Evolutionary conservation across 2,113 vertebrate species (phyloP).

Genomic region (Chionomys nivalis): DNA sequence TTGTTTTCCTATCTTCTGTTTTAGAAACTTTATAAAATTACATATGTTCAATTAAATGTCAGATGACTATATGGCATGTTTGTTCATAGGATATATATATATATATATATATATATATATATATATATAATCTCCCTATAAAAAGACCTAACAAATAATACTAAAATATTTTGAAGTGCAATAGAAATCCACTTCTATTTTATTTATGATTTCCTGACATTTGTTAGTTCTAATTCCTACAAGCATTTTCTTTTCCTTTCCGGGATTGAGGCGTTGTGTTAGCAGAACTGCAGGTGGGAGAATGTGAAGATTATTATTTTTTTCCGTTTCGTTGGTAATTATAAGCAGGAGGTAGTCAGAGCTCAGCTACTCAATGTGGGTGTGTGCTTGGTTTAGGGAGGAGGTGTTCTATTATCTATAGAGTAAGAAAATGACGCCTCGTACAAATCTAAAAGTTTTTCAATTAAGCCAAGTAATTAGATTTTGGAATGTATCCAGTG

Average conservation of each 20-base stretch:
- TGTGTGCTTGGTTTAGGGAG: slow-evolving; percentile 47
- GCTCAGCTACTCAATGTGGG: slow-evolving; percentile 62
- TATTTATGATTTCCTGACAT: slow-evolving; percentile 59
- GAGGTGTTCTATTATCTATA: slow-evolving; percentile 71
- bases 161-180: slow-evolving; percentile 67
- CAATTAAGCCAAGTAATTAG: slow-evolving; percentile 82
- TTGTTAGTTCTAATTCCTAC: slow-evolving; percentile 54
- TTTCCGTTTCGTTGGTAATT: slow-evolving; percentile 77
- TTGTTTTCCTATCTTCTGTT: slow-evolving; percentile 5
- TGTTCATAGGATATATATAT: slow-evolving; percentile 44
- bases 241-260: slow-evolving; percentile 45
- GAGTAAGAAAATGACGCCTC: slow-evolving; percentile 75
- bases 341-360: slow-evolving; percentile 78
- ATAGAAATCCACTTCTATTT: slow-evolving; percentile 38
- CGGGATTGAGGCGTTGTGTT: slow-evolving; percentile 66
- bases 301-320: slow-evolving; percentile 75
- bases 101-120: background rate
- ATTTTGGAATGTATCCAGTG: slow-evolving; percentile 77
- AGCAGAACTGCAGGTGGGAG: slow-evolving; percentile 68
- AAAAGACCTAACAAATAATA: background rate
- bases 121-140: background rate
- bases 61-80: slow-evolving; percentile 10
- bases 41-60: slow-evolving; percentile 11
- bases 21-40: background rate
- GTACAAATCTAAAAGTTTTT: slow-evolving; percentile 80